These are phyloP conservation scores for Willisornis vidua DNA, from an alignment of 2,113 vertebrate species.

Conservation along the genomic window DNA sequence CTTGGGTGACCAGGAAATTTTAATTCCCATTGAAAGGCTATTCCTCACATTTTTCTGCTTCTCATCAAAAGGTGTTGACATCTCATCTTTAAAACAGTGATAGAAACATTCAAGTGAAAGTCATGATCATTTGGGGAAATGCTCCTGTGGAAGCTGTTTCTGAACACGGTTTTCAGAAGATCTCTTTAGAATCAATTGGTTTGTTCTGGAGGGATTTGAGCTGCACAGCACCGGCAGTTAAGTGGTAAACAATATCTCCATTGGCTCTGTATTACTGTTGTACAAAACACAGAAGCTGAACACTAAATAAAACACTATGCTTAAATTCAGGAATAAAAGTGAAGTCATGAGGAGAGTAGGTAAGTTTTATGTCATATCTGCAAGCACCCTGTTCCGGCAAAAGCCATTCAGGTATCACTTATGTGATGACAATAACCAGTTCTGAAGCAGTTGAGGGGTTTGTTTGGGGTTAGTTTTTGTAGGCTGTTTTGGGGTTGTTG, in stretches of 20 bases:
- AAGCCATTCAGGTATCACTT: not conserved
- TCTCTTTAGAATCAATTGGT: not conserved
- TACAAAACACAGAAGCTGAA: not conserved
- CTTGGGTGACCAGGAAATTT: not conserved
- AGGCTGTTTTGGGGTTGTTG: not conserved
- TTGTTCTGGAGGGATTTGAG: not conserved
- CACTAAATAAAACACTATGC: not conserved
- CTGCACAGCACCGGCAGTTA: not conserved
- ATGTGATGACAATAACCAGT: not conserved
- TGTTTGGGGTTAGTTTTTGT: not conserved
- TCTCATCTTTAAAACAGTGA: not conserved
- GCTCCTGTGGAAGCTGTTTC: not conserved
- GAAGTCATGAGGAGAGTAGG: not conserved
- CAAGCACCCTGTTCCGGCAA: not conserved
- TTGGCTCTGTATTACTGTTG: not conserved
- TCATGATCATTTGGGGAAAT: not conserved
- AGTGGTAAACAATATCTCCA: not conserved
- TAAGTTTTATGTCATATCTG: not conserved
- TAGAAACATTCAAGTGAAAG: not conserved
- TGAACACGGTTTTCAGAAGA: not conserved
- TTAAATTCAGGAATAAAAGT: not conserved
- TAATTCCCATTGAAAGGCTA: not conserved
- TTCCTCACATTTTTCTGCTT: not conserved
- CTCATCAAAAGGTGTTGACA: not conserved
- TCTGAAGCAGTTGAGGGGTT: not conserved